Percentiles rank a stretch among this genome's conserved stretches.
Conservation (phyloP, 2,888 invertebrate genomes). For the Lasioglossum oenotherae region DNA sequence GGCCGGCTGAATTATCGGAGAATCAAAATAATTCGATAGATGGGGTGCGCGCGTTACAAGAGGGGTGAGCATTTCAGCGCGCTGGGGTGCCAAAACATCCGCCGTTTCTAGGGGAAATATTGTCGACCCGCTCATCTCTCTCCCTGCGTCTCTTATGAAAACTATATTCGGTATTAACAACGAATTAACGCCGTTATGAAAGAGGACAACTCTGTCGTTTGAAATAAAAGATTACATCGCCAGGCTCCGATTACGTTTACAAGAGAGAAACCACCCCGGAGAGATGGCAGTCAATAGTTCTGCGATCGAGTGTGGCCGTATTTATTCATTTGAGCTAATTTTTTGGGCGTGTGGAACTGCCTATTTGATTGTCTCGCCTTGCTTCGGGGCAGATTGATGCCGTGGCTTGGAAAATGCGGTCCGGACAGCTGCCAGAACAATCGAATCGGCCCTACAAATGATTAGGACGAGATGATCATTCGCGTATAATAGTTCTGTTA, state of each 20-base stretch:
- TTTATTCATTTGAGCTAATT: slow-evolving; percentile 77
- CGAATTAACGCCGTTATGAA: neutral
- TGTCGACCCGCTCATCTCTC: slow-evolving; percentile 54
- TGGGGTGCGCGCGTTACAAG: slow-evolving; percentile 76
- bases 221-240: no score
- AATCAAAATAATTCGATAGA: slow-evolving; percentile 84
- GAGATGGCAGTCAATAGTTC: slow-evolving; percentile 63
- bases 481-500: neutral
- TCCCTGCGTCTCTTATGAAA: slow-evolving; percentile 10
- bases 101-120: slow-evolving; percentile 64
- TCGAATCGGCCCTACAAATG: neutral
- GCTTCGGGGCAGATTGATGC: slow-evolving; percentile 78
- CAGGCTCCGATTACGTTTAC: neutral
- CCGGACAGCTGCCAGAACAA: slow-evolving; percentile 58
- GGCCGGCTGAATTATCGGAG: slow-evolving; percentile 82
- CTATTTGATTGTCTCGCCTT: slow-evolving; percentile 72
- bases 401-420: slow-evolving; percentile 76
- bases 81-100: slow-evolving; percentile 77
- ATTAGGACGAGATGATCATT: slow-evolving; percentile 1
- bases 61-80: slow-evolving; percentile 72
- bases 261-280: neutral
- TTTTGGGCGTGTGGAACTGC: slow-evolving; percentile 73
- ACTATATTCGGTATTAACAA: neutral
- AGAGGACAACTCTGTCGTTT: neutral
- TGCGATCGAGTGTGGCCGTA: slow-evolving; percentile 49